A percentile compares a stretch with the other conserved stretches of the same genome.
Evolutionary conservation across 2,888 invertebrate genomes (phyloP).

Genomic region (Meteorus cinctellus): DNA sequence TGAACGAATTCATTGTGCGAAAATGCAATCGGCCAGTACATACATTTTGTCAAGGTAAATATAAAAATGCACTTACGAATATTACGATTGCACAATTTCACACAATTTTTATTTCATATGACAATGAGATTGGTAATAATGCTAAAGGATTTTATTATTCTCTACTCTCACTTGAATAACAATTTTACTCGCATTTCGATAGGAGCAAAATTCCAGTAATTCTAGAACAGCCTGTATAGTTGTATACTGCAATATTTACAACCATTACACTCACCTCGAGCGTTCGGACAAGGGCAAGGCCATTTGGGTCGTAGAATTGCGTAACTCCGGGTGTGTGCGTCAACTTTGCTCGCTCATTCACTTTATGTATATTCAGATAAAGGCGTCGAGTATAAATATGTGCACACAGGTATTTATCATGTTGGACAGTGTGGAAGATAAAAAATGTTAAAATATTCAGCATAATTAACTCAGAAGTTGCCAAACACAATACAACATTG

Average conservation of each 20-base stretch:
- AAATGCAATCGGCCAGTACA: conserved; percentile 34
- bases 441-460: background rate
- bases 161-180: too few relatives aligned
- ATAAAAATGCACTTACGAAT: conserved; percentile 33
- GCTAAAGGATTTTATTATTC: too few relatives aligned
- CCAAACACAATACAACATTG: background rate
- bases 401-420: background rate
- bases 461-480: background rate
- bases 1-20: conserved; percentile 55
- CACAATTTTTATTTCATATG: background rate
- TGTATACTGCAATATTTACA: background rate
- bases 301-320: conserved; percentile 49
- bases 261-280: conserved; percentile 54
- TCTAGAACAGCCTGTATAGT: too few relatives aligned
- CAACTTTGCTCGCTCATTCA: conserved; percentile 33
- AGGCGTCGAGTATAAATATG: background rate
- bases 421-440: background rate
- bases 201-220: too few relatives aligned
- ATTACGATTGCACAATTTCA: conserved; percentile 21
- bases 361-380: background rate
- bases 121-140: background rate
- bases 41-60: conserved; percentile 44
- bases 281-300: conserved; percentile 56
- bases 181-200: too few relatives aligned
- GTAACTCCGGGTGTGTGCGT: conserved; percentile 44